Base-by-base conservation (phyloP, 2,888 invertebrate genomes). In the Pheosia tremula region DNA sequence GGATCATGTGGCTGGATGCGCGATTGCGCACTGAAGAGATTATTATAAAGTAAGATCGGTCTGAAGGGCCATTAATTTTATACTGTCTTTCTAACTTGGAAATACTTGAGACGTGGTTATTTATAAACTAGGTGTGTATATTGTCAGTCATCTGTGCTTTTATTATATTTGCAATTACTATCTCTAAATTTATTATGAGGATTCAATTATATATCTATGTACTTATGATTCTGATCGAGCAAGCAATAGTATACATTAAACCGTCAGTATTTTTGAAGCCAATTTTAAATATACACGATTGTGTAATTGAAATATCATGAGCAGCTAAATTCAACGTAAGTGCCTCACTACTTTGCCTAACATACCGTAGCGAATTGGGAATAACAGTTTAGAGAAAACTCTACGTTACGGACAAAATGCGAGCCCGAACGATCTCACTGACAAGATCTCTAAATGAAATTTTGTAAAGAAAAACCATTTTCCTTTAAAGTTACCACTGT, bases 1-100 rank as follows among this genome's bases (percentile, higher is more conserved):
- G 82, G 84, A 86, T 88, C 84, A 83, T 83, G 84, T 85, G 87
- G 84, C 79, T 83, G 84, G 84, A 70, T 85, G 83, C 84, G 74
- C 85, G 84, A 88, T 88, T 87, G 82, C 83, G 84, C 82, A 82
- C 80, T 76, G 79, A 75, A 79, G 78, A 85, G 84, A 83, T 85
- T 84, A 84, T 86, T 84, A 88, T 86, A 85, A 87, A 85, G 85
- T 85, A 84, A 80, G 80, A 79, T 79, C 75, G 80, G 74, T 73
- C 78, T 78, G 85, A 81, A 81, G 81, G 76, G 77, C 79, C 86
- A 87, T 87, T 87, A 85, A 86, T 86, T 84, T 85, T 79, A 75
- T 81, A 81, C 72, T 77, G 81, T 81, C 78, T 82, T 79, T 72
- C 65, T 68, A 77, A 77, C 80, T 84, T 77, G 73, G 69, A 75